These are phyloP conservation scores for Ianthella basta DNA, from an alignment of 37 sponge, comb jelly and placozoan genomes.

Conservation along the genomic window DNA sequence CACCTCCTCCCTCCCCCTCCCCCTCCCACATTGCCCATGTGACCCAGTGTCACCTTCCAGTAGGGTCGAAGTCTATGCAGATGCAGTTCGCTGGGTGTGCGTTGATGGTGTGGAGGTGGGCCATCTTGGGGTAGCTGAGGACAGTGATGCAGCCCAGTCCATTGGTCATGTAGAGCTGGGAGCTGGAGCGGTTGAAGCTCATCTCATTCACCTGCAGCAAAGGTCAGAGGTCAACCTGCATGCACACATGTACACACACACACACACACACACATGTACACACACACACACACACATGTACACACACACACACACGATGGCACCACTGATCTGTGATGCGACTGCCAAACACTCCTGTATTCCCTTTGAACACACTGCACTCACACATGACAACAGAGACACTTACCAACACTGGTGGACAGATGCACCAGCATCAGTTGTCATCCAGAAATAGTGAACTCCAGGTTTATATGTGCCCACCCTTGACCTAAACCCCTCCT, in stretches of 20 bases:
- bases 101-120: conserved; percentile 78
- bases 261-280: no score
- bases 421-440: no score
- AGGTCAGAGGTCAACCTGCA: not conserved
- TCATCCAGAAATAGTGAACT: no score
- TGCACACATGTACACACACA: not conserved
- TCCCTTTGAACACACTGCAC: no score
- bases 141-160: conserved; percentile 91
- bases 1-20: no score
- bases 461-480: no score
- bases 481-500: no score
- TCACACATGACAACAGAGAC: no score
- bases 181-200: conserved; percentile 84
- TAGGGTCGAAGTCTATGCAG: conserved; percentile 93
- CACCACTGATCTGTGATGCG: no score
- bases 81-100: conserved; percentile 99
- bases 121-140: conserved; percentile 85
- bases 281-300: no score
- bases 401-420: not conserved
- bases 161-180: conserved; percentile 92
- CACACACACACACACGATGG: no score
- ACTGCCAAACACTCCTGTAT: not conserved
- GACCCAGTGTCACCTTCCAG: conserved; percentile 61
- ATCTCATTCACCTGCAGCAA: conserved; percentile 93
- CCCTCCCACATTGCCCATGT: no score